phyloP scores from a whole-genome alignment of 2,113 vertebrate genomes.

The Lampris megalopsis region DNA sequence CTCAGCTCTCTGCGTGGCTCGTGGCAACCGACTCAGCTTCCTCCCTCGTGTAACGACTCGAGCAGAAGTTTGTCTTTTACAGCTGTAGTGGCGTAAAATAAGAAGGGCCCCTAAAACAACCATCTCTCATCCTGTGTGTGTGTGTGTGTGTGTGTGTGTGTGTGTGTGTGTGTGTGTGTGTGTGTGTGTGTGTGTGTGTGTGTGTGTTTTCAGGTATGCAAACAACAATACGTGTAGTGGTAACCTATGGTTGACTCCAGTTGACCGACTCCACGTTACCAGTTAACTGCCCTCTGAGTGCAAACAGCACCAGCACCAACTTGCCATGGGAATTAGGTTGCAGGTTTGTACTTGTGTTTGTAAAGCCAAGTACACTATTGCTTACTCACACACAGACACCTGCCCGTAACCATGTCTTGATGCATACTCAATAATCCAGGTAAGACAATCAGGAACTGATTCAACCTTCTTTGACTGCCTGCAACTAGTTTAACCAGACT shows the following conservation, averaged over 20 bases:
- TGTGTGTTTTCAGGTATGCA: neutral
- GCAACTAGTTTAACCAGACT: slow-evolving; percentile 47
- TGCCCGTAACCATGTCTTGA: neutral
- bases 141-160: neutral
- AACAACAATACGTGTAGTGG: too few relatives aligned
- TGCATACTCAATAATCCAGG: too few relatives aligned
- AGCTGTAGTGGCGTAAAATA: neutral
- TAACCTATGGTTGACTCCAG: too few relatives aligned
- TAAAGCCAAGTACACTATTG: neutral
- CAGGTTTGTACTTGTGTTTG: neutral
- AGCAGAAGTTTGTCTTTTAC: slow-evolving; percentile 17
- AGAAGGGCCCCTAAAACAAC: neutral
- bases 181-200: neutral
- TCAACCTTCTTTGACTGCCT: neutral
- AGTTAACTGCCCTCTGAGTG: neutral
- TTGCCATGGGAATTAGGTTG: too few relatives aligned
- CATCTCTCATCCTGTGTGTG: neutral
- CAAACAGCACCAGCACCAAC: too few relatives aligned
- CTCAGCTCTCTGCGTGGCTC: slow-evolving; percentile 3
- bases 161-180: neutral
- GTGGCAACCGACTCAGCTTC: slow-evolving; percentile 12
- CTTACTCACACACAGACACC: slow-evolving; percentile 12
- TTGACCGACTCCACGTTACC: slow-evolving; percentile 7
- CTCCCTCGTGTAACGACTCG: slow-evolving; percentile 56
- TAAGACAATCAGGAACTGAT: too few relatives aligned